Base-by-base conservation (phyloP, 1,140 invertebrate genomes). In the Pogonomyrmex barbatus region DNA sequence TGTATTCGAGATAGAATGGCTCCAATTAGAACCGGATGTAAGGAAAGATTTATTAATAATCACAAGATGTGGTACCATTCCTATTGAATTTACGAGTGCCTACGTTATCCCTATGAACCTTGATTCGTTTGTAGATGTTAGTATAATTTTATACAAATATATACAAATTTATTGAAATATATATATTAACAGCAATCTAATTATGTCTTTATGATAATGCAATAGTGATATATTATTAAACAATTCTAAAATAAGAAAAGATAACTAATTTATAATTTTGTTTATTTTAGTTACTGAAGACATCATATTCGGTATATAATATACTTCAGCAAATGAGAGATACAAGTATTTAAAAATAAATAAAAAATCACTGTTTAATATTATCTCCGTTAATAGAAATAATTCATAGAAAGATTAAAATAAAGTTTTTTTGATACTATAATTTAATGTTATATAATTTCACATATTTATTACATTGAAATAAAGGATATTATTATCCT, bases 231-330 rank as follows among this genome's bases (percentile, higher is more conserved):
- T 52, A 17, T 33, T 73, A 36, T 73, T n/a, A n/a, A 71, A 52
- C 8, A 24, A 2, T 33, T 50, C 1, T 33, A 17, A 47, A 60
- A 45, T 33, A 62, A 0, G 17, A 30, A 17, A 45, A n/a, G n/a
- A 45, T 1, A 2, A n/a, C 50, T 71, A 45, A 45, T 30, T 39
- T n/a, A n/a, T n/a, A n/a, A 17, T 52, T 54, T 62, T 62, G 30
- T 33, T 62, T 33, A n/a, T n/a, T n/a, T n/a, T 45, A 90, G 88
- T 10, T 90, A 6, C 0, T 90, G 2, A 90, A 90, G 58, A 85
- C 68, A 10, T 86, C 89, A 0, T n/a, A n/a, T n/a, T n/a, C n/a
- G n/a, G n/a, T n/a, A n/a, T n/a, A n/a, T n/a, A n/a, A n/a, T n/a
- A n/a, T 90, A 50, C 42, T 90, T 30, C 86, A 89, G 42, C 67